Conservation (phyloP, 2,888 invertebrate species). For the Adineta ricciae region DNA sequence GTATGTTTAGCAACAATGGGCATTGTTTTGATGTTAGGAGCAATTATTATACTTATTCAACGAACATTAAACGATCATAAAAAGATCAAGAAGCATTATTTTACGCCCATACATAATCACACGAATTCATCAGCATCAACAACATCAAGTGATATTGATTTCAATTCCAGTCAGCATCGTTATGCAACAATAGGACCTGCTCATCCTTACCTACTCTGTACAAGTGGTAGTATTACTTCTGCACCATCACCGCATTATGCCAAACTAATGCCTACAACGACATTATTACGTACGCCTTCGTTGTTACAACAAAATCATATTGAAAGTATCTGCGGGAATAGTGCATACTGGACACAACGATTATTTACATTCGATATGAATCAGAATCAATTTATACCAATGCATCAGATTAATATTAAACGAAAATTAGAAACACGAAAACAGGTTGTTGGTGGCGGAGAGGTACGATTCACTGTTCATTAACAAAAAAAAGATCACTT, state of each 20-base stretch:
- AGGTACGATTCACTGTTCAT: neutral
- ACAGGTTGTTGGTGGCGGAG: neutral
- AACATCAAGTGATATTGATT: conserved; percentile 6
- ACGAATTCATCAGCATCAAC: neutral
- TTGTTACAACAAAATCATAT: neutral
- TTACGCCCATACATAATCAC: neutral
- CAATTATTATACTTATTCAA: neutral
- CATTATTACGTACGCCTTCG: neutral
- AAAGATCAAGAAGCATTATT: neutral
- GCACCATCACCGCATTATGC: neutral
- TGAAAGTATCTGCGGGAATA: neutral
- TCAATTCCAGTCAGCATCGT: neutral
- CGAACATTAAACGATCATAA: neutral
- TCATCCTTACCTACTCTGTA: neutral
- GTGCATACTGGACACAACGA: neutral
- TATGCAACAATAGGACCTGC: conserved; percentile 7
- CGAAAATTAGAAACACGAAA: neutral
- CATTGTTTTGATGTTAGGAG: neutral
- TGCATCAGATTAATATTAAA: neutral
- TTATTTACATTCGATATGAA: conserved; percentile 1
- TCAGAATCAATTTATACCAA: conserved; percentile 12
- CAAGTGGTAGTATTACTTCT: neutral
- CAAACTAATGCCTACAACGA: neutral
- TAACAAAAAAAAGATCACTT: neutral
- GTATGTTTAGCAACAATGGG: conserved; percentile 2